Conservation (phyloP, 2,888 invertebrate genomes). For the Chrysolina americana region DNA sequence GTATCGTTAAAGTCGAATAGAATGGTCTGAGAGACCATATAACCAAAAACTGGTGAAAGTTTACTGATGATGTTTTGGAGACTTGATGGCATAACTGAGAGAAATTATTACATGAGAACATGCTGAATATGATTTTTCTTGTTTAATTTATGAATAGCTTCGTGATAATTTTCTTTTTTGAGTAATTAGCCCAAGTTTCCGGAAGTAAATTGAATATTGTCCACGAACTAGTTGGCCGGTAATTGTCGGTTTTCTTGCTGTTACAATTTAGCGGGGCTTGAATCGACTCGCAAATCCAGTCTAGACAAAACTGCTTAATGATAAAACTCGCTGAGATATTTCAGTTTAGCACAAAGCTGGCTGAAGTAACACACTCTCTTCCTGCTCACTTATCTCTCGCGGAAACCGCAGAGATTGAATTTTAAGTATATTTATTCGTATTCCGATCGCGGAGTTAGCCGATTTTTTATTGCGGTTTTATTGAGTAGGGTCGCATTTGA, state of each 20-base stretch:
- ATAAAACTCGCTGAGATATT: neutral
- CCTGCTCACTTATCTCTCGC: too few relatives aligned
- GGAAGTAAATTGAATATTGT: slow-evolving; percentile 31
- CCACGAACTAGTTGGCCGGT: slow-evolving; percentile 40
- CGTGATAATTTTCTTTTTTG: neutral
- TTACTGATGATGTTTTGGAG: too few relatives aligned
- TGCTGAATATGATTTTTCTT: too few relatives aligned
- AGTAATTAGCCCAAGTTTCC: neutral
- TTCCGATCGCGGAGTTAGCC: slow-evolving; percentile 14
- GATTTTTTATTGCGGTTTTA: slow-evolving; percentile 39
- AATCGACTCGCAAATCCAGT: slow-evolving; percentile 50
- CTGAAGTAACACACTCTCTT: slow-evolving; percentile 5
- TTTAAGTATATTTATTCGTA: slow-evolving; percentile 27
- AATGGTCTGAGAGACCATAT: too few relatives aligned
- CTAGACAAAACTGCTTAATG: slow-evolving; percentile 46
- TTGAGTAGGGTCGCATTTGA: slow-evolving; percentile 28
- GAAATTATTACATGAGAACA: too few relatives aligned
- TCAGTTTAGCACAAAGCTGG: slow-evolving; percentile 11
- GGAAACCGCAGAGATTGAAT: slow-evolving; percentile 27
- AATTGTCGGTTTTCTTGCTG: slow-evolving; percentile 52
- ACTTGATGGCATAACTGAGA: too few relatives aligned
- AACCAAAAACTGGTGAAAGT: too few relatives aligned
- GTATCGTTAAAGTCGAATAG: too few relatives aligned
- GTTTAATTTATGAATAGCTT: too few relatives aligned
- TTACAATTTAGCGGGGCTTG: slow-evolving; percentile 42